A percentile compares a stretch with the other conserved stretches of the same genome.
phyloP scores from a whole-genome alignment of 2,797 vertebrate genomes.

The Remorina albescens region DNA sequence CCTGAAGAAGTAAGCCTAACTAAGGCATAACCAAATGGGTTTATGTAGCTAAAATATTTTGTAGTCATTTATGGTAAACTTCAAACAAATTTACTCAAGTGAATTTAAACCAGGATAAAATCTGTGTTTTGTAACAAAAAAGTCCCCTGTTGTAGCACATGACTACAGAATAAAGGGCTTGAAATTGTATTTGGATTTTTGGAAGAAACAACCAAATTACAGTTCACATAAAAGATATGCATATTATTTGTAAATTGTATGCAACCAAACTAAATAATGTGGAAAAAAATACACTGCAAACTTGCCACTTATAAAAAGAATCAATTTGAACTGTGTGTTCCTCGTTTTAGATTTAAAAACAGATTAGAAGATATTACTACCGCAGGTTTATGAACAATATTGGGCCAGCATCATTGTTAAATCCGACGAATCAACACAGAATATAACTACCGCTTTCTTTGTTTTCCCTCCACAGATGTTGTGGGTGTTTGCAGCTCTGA shows the following conservation, averaged over 20 bases:
- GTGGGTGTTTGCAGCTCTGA: background rate
- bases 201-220: background rate
- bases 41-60: background rate
- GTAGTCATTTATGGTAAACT: background rate
- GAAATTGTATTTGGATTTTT: background rate
- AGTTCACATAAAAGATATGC: background rate
- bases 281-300: no score
- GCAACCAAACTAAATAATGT: no score
- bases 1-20: background rate
- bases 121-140: background rate
- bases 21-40: background rate
- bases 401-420: background rate
- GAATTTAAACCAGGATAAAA: background rate
- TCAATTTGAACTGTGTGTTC: no score
- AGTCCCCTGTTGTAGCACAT: no score
- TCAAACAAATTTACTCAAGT: background rate
- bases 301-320: no score
- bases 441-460: background rate
- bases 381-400: background rate
- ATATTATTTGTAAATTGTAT: background rate
- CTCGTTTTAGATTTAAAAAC: background rate
- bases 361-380: background rate
- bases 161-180: background rate
- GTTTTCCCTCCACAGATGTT: no score
- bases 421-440: background rate